Evolutionary conservation across 64 coral and sea anemone genomes (phyloP), one percentile per base, ranked within the genome.

Genomic region (Dendronephthya gigantea): DNA sequence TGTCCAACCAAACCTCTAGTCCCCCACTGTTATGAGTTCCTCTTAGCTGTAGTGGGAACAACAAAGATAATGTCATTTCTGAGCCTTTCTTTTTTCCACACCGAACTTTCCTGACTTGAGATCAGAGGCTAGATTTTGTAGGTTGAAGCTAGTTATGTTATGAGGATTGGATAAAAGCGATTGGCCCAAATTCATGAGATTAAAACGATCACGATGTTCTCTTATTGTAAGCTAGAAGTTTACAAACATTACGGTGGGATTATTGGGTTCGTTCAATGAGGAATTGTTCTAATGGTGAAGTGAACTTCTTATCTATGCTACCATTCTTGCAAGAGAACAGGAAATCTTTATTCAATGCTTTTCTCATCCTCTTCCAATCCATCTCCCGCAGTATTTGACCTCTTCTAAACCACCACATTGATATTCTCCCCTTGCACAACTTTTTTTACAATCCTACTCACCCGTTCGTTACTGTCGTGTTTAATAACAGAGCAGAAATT

Each of bases 371-470:
- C 56, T 13, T 86, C 68, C 34, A 90, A 59, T 19, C 70, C 70
- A 15, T 84, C 89, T n/a, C 89, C 89, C 23, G 89, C 89, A 0
- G 83, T 86, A 40, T 90, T 90, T 66, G 89, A 90, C 9, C 89
- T 84, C 9, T 84, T 84, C 22, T 86, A 62, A 22, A 90, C 84
- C 41, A 86, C 89, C 0, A 90, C 10, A 35, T 84, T 48, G 16
- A 89, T 74, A 36, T 17, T 13, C 48, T 84, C 37, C 0, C 88
- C 88, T 35, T 69, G 82, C 35, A 84, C 39, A 0, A 66, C 88
- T 89, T 84, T 89, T 70, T 48, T 27, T 37, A 84, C 49, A 32
- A 89, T 66, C 43, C 72, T 89, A 49, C 84, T 74, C 17, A 89
- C 52, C 50, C 88, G 0, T 27, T 62, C 55, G 55, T 62, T 62